Percentiles rank a stretch among this genome's conserved stretches.
Evolutionary conservation across 2,888 invertebrate species (phyloP).

Genomic region (Drosophila subquinaria): DNA sequence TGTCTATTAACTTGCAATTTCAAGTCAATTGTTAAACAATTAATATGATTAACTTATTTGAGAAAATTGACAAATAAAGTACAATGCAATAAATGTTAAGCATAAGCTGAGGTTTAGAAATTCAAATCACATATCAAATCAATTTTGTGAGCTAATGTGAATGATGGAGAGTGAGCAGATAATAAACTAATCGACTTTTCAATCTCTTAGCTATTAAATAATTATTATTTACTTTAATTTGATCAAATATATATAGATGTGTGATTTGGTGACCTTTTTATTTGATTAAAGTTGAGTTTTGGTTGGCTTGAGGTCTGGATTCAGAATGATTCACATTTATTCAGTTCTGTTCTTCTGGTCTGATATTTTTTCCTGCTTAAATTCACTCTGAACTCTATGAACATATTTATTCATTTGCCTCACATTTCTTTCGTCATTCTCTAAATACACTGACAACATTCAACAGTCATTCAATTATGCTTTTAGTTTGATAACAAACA

Average conservation of each 20-base stretch:
- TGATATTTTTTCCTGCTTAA: too few relatives aligned
- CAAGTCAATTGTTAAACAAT: constrained; percentile 10
- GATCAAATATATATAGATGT: background rate
- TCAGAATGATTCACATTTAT: too few relatives aligned
- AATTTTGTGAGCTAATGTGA: background rate
- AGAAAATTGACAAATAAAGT: constrained; percentile 14
- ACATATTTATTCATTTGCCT: too few relatives aligned
- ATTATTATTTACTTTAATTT: background rate
- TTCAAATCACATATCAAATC: background rate
- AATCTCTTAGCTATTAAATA: too few relatives aligned
- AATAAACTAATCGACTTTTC: too few relatives aligned
- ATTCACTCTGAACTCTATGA: too few relatives aligned
- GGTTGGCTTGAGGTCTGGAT: too few relatives aligned
- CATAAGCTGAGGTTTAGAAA: background rate
- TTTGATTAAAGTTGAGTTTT: too few relatives aligned
- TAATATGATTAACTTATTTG: constrained; percentile 19
- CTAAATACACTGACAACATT: background rate
- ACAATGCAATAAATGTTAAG: background rate
- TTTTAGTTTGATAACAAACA: background rate
- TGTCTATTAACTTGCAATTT: constrained; percentile 21
- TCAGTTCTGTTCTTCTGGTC: too few relatives aligned
- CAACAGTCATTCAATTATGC: background rate
- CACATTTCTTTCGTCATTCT: background rate
- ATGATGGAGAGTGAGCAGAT: background rate
- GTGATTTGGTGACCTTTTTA: too few relatives aligned